Evolutionary conservation across 92 coral and sea anemone genomes (phyloP).

Genomic region (Isaurus tuberculatus): DNA sequence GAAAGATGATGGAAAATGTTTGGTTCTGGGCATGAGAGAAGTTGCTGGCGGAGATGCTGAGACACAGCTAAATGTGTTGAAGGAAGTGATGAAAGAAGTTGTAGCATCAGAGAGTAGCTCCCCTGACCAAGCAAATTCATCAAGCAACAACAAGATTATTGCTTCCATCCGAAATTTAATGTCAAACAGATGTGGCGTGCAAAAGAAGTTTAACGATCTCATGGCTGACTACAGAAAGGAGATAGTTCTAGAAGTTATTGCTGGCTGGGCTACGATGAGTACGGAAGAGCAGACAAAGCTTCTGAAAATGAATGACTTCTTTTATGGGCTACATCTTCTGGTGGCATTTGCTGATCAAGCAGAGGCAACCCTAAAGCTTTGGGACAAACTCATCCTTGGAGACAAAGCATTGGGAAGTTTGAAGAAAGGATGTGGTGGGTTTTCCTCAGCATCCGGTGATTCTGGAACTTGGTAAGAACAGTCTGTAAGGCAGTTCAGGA

Average conservation of each 20-base stretch:
- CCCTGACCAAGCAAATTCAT: neutral
- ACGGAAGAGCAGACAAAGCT: neutral
- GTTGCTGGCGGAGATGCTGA: neutral
- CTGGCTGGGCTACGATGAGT: neutral
- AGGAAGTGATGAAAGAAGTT: constrained; percentile 15
- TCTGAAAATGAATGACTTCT: constrained; percentile 10
- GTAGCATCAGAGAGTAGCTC: constrained; percentile 21
- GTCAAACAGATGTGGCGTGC: constrained; percentile 11
- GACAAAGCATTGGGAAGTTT: constrained; percentile 1
- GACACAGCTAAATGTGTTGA: neutral
- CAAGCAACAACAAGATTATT: constrained; percentile 5
- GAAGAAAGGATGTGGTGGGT: constrained; percentile 10
- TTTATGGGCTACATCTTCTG: constrained; percentile 1
- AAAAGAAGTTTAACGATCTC: constrained; percentile 1
- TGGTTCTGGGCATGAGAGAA: neutral
- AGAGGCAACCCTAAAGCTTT: neutral
- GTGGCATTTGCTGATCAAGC: constrained; percentile 12
- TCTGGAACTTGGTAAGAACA: constrained; percentile 3
- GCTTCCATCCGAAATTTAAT: neutral
- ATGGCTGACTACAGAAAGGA: neutral
- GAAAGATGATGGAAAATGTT: constrained; percentile 18
- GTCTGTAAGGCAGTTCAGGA: constrained; percentile 1
- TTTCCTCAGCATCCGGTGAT: neutral
- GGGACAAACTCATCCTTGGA: constrained; percentile 4
- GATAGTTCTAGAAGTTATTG: neutral